Evolutionary conservation across 1,140 invertebrate genomes (phyloP).

Genomic region (Liolophura sinensis): DNA sequence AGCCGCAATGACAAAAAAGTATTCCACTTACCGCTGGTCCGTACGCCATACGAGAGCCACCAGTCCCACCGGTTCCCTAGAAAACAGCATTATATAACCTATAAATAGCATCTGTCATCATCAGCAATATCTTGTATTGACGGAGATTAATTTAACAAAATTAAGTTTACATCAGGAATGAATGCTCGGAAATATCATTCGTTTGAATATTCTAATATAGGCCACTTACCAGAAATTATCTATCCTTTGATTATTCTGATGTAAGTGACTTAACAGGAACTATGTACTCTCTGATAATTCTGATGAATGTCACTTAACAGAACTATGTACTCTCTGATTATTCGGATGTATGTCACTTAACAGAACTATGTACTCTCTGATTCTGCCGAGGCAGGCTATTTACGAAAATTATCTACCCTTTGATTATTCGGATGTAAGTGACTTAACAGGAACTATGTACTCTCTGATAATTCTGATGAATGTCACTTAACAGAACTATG

Average conservation of each 20-base stretch:
- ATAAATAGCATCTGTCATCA: neutral
- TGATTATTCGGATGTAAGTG: neutral
- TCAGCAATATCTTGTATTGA: too few species aligned
- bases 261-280: neutral
- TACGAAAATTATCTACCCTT: neutral
- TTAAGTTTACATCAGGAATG: too few species aligned
- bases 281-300: neutral
- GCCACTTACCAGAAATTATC: neutral
- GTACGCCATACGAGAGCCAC: neutral
- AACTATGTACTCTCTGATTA: neutral
- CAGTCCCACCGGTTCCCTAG: neutral
- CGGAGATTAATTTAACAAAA: too few species aligned
- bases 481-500: neutral
- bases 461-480: neutral
- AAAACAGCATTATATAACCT: neutral
- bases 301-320: neutral
- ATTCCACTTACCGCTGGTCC: slow-evolving; percentile 4
- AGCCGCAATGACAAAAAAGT: too few species aligned
- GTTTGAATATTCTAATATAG: neutral
- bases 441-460: neutral
- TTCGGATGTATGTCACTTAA: too few species aligned
- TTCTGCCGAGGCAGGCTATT: neutral
- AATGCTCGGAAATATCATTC: too few species aligned
- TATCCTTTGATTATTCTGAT: neutral
- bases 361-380: too few species aligned